These are phyloP conservation scores for Sthenelais limicola DNA, from an alignment of 2,888 invertebrate genomes.

Conservation along the genomic window DNA sequence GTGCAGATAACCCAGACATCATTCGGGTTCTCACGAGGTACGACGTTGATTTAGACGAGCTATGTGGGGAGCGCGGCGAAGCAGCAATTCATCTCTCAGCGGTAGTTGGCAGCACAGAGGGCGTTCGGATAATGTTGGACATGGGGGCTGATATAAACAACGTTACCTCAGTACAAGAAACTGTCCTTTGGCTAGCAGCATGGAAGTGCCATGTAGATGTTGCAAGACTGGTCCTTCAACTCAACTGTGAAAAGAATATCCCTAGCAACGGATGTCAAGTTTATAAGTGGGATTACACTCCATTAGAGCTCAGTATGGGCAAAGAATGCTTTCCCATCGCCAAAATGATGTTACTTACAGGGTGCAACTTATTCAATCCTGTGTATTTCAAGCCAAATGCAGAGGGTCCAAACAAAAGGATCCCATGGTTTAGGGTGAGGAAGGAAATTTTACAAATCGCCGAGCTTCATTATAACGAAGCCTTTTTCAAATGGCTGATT, in stretches of 20 bases:
- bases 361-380: conserved; percentile 39
- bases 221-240: conserved; percentile 33
- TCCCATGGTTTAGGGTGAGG: conserved; percentile 43
- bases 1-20: conserved; percentile 46
- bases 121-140: conserved; percentile 21
- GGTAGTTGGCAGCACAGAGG: conserved; percentile 42
- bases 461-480: neutral
- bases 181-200: conserved; percentile 48
- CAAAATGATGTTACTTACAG: conserved; percentile 44
- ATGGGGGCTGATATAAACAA: conserved; percentile 46
- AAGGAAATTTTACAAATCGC: conserved; percentile 33
- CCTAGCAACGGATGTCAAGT: conserved; percentile 49
- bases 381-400: conserved; percentile 38
- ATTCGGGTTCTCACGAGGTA: conserved; percentile 38
- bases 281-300: conserved; percentile 46
- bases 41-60: conserved; percentile 44
- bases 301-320: conserved; percentile 48
- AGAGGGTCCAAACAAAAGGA: neutral
- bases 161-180: conserved; percentile 46
- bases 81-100: conserved; percentile 48
- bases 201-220: conserved; percentile 47
- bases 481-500: conserved; percentile 38
- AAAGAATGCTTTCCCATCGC: conserved; percentile 33
- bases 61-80: conserved; percentile 49
- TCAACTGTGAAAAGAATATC: conserved; percentile 45